Conservation (phyloP, 2,113 vertebrate genomes). For the Craseonycteris thonglongyai region DNA sequence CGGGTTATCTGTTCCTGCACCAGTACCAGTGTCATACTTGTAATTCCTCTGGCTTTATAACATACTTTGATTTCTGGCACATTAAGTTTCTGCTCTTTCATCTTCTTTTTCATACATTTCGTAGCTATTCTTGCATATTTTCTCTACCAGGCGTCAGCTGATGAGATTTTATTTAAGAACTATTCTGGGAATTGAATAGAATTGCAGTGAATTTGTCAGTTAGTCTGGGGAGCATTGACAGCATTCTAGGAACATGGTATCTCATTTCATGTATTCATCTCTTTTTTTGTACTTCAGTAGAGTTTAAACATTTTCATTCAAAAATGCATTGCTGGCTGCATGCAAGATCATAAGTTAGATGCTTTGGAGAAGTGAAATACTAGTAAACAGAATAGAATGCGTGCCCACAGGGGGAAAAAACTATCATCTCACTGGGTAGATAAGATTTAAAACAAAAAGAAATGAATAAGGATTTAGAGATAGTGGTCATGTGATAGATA, state of each 20-base stretch:
- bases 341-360: neutral
- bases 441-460: neutral
- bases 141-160: neutral
- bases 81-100: neutral
- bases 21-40: neutral
- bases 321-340: neutral
- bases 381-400: neutral
- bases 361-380: neutral
- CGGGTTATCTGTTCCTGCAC: neutral
- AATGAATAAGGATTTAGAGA: neutral
- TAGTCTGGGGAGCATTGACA: neutral
- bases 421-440: neutral
- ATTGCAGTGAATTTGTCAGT: neutral
- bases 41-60: neutral
- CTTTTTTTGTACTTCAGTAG: neutral
- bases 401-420: neutral
- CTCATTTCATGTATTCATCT: neutral
- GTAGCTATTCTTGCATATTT: neutral
- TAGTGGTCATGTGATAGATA: neutral
- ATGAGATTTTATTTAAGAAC: neutral
- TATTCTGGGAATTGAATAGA: neutral
- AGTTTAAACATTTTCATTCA: neutral
- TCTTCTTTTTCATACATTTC: neutral
- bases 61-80: neutral
- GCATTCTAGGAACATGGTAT: neutral